A percentile compares a stretch with the other conserved stretches of the same genome.
Conservation (phyloP, 2,113 vertebrate species). For the Tenebrosternarchus preto region DNA sequence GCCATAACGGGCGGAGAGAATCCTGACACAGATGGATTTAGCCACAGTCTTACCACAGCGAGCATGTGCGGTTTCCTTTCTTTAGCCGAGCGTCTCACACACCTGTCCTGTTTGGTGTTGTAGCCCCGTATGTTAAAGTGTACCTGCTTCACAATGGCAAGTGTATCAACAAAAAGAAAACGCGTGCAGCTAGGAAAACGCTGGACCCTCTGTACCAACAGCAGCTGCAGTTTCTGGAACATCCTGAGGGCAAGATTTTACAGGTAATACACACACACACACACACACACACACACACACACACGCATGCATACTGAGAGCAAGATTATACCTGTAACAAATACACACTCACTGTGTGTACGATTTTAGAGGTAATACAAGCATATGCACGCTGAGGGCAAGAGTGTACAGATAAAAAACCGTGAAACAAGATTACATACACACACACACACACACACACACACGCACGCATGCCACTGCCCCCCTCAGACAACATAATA, state of each 20-base stretch:
- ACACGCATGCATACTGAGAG: background rate
- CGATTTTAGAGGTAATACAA: slow-evolving; percentile 86
- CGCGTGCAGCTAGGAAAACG: slow-evolving; percentile 93
- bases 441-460: too few species aligned
- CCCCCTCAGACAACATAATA: too few species aligned
- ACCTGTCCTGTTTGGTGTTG: background rate
- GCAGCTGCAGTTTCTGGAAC: slow-evolving; percentile 95
- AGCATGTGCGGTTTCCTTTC: too few species aligned
- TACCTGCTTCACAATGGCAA: slow-evolving; percentile 96
- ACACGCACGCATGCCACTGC: too few species aligned
- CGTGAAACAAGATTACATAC: too few species aligned
- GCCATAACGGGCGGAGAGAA: too few species aligned
- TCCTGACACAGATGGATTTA: background rate
- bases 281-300: background rate
- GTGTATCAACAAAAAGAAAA: slow-evolving; percentile 97
- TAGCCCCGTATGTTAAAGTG: slow-evolving; percentile 97
- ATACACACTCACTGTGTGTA: too few species aligned
- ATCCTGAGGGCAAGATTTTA: slow-evolving; percentile 92
- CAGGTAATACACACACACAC: slow-evolving; percentile 77
- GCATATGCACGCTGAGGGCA: background rate
- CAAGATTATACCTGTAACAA: too few species aligned
- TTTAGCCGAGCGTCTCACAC: background rate
- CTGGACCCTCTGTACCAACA: slow-evolving; percentile 97
- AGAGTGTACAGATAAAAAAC: too few species aligned
- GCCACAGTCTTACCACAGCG: too few species aligned